These are phyloP conservation scores for Hyppa rectilinea DNA, from an alignment of 2,888 invertebrate genomes.

Conservation along the genomic window DNA sequence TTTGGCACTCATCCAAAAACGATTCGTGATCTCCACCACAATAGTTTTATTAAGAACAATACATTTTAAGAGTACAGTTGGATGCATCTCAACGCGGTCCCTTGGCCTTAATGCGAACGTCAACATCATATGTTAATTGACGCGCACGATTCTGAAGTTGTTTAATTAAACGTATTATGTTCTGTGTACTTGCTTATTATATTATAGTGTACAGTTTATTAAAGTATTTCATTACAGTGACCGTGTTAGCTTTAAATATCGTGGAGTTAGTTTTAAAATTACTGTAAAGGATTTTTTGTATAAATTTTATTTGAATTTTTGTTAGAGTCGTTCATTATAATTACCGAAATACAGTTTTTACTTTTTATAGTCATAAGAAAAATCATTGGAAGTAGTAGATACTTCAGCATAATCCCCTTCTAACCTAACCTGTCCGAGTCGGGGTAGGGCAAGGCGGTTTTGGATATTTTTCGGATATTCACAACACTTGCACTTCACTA, in stretches of 20 bases:
- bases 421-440: too few relatives aligned
- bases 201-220: constrained; percentile 20
- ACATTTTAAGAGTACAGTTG: constrained; percentile 54
- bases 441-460: too few relatives aligned
- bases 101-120: constrained; percentile 80
- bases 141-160: constrained; percentile 63
- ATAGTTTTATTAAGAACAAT: constrained; percentile 50
- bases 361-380: background rate
- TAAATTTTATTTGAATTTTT: background rate
- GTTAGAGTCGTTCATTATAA: background rate
- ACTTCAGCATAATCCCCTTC: too few relatives aligned
- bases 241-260: background rate
- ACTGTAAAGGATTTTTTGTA: background rate
- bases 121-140: constrained; percentile 71
- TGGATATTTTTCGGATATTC: too few relatives aligned
- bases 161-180: constrained; percentile 63
- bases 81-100: constrained; percentile 62
- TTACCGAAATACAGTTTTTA: background rate
- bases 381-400: too few relatives aligned
- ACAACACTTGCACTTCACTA: too few relatives aligned
- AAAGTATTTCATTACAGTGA: constrained; percentile 25
- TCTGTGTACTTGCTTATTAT: constrained; percentile 37
- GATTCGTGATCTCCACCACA: constrained; percentile 38
- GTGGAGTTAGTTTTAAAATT: background rate
- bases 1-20: constrained; percentile 17